Base-by-base conservation (phyloP, 2,113 vertebrate genomes). In the Xiphias gladius region DNA sequence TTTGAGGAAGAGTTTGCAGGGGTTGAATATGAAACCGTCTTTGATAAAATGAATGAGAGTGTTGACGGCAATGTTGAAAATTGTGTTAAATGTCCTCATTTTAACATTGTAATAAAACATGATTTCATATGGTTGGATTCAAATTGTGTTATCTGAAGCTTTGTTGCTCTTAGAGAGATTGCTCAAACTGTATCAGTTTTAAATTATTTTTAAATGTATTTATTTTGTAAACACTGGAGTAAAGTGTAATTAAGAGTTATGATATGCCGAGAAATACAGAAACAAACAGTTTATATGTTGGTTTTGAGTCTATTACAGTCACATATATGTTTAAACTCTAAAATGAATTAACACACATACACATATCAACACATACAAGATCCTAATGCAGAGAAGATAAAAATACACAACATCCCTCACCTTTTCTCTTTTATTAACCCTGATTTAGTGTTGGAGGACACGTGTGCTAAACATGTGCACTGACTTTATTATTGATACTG, bases 81-180 rank as follows among this genome's bases (percentile, higher is more conserved):
- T 64, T 26, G 41, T 65, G 58, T 84, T 66, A 75, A 77, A 39
- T 58, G 14, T 65, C 41, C 24, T 20, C 12, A 65, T 66, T 57
- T 78, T 17, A 67, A 72, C 22, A 67, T n/a, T 43, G 16, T 61
- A 73, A 83, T 79, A 79, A 80, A 80, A 48, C 35, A 46, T 48
- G 11, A 50, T 28, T 8, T 63, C 12, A 58, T 58, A 83, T 24
- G 1, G n/a, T 26, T 24, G 58, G 24, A 16, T 14, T 26, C 46
- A 74, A 77, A 71, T 57, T n/a, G 24, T 6, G n/a, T 81, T 80
- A 80, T 64, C 28, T 65, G 24, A 35, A 39, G 54, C 24, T 52
- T 66, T 28, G 0, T 17, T 73, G 20, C 48, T 73, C 39, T 59
- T 8, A 30, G 35, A 52, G 32, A 41, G 32, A 86, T 74, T 43